These are phyloP conservation scores for Leptinotarsa peninsularis DNA, from an alignment of 2,888 invertebrate genomes.

Conservation along the genomic window DNA sequence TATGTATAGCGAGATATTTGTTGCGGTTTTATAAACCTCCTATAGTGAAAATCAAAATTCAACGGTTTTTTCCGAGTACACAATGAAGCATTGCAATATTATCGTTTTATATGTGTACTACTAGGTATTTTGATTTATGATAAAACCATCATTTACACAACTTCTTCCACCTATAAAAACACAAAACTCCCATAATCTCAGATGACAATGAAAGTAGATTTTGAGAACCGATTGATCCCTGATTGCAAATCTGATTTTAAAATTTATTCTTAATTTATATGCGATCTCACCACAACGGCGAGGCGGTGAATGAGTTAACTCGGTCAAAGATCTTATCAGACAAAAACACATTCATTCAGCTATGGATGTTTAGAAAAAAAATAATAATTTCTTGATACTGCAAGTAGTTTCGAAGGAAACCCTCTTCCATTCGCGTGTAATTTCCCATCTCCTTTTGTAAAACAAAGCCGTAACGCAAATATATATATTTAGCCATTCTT, in stretches of 20 bases:
- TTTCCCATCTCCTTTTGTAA: constrained; percentile 34
- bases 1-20: no score
- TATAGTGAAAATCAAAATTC: no score
- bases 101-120: no score
- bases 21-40: no score
- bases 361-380: constrained; percentile 5
- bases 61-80: no score
- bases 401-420: constrained; percentile 25
- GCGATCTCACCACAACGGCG: constrained; percentile 3
- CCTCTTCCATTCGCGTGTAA: constrained; percentile 28
- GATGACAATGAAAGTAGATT: neutral
- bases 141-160: no score
- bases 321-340: constrained; percentile 30
- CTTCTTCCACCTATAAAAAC: no score
- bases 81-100: no score
- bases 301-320: constrained; percentile 30
- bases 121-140: no score
- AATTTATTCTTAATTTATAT: neutral
- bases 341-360: constrained; percentile 31
- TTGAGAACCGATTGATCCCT: neutral
- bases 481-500: constrained; percentile 36
- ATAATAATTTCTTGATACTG: constrained; percentile 18
- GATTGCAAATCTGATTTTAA: neutral
- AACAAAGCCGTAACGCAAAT: constrained; percentile 42
- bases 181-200: neutral